phyloP scores from a whole-genome alignment of 2,888 invertebrate species.

The Cecidostiba fungosa region DNA sequence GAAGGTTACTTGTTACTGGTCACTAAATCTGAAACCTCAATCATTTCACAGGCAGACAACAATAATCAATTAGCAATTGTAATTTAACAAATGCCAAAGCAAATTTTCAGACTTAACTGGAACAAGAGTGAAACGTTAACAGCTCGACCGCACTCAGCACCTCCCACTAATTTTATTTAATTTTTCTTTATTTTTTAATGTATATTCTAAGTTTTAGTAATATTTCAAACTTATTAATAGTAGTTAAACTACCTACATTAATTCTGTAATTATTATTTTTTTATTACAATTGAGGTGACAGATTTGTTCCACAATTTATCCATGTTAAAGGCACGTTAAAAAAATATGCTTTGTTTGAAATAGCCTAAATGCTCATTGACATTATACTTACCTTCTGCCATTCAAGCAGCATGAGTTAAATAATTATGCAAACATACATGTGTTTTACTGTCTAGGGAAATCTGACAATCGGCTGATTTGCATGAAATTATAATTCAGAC shows the following conservation, averaged over 20 bases:
- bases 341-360: constrained; percentile 59
- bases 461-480: constrained; percentile 60
- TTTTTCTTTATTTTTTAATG: constrained; percentile 52
- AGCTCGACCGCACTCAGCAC: constrained; percentile 66
- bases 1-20: constrained; percentile 55
- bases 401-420: constrained; percentile 63
- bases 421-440: constrained; percentile 60
- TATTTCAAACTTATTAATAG: constrained; percentile 23
- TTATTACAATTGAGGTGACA: constrained; percentile 57
- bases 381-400: constrained; percentile 59
- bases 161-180: constrained; percentile 66
- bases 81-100: constrained; percentile 60
- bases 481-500: constrained; percentile 59
- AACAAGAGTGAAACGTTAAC: constrained; percentile 44
- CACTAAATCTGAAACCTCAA: constrained; percentile 67
- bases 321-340: constrained; percentile 60
- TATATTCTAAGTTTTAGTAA: constrained; percentile 31
- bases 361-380: constrained; percentile 56
- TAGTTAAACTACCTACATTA: constrained; percentile 33
- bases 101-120: constrained; percentile 47
- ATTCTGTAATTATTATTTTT: constrained; percentile 26
- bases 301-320: constrained; percentile 53
- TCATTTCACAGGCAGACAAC: constrained; percentile 62
- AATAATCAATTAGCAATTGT: constrained; percentile 64
- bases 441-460: constrained; percentile 59